Evolutionary conservation across 2,113 vertebrate species (phyloP), one percentile per base, ranked within the genome.

Genomic region (Boleophthalmus pectinirostris): DNA sequence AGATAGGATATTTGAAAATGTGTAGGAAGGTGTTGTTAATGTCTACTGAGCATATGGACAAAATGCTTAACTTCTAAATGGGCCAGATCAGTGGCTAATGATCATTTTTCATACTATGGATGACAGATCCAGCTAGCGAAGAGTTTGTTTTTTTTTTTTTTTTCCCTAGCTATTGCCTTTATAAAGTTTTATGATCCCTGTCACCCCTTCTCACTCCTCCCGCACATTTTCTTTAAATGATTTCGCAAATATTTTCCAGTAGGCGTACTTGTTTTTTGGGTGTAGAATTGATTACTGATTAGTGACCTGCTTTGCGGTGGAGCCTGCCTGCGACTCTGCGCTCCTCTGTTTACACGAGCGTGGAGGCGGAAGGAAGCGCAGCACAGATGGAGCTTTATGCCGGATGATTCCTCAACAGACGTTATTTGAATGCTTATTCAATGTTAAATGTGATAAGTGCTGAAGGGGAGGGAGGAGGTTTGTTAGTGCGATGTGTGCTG

Each of bases 331-430:
- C 81, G 79, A 81, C 84, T 54, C 67, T 57, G 53, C 35, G 23
- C 51, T 69, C 35, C 65, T 69, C 63, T 79, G 70, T 90, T 86
- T 85, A 80, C 74, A 73, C 69, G 9, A 3, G 70, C 81, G 63
- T 53, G 77, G 66, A 88, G 85, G 80, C 77, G 78, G 81, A 49
- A 57, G 71, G 75, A 64, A 79, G 75, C 43, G 14, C 9, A 53
- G 81, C 84, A 79, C 91, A 92, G 91, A 92, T 91, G 91, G 91
- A 63, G 81, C 81, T 87, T 89, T 86, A 87, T 90, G 80, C 75
- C 20, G 70, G 70, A 83, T 78, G 86, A 85, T 89, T 91, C 82
- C 82, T 89, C 83, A 66, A 53, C 85, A 90, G 88, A 92, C 75
- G 77, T 81, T 90, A 82, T 88, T 79, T 82, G 74, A 91, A 91